Conservation (phyloP, 2,113 vertebrate species). For the Varanus salvator region DNA sequence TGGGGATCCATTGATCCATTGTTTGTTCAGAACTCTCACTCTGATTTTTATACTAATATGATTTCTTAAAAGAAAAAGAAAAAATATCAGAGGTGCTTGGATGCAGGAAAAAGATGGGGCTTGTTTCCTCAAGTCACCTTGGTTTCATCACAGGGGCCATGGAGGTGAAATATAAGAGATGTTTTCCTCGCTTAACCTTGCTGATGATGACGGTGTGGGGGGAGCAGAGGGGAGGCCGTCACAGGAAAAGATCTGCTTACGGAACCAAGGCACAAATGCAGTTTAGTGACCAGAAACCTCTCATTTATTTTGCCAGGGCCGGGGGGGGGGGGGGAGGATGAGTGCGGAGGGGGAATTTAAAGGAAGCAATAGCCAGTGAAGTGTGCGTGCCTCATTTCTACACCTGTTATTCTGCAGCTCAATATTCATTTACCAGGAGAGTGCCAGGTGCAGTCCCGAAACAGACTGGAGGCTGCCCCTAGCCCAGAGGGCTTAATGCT, state of each 20-base stretch:
- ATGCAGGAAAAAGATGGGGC: slow-evolving; percentile 1
- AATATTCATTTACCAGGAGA: background rate
- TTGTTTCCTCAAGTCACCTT: background rate
- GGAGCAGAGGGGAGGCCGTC: background rate
- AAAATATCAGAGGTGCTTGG: background rate
- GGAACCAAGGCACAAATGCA: rapidly evolving
- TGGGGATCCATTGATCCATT: slow-evolving; percentile 71
- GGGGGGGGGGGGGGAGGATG: background rate
- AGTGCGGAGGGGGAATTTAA: background rate
- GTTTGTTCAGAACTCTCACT: slow-evolving; percentile 58
- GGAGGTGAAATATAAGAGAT: background rate
- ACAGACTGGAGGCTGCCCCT: background rate
- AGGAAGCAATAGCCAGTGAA: background rate
- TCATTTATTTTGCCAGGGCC: background rate
- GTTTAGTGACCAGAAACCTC: background rate
- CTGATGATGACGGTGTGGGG: background rate
- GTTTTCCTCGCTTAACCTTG: background rate
- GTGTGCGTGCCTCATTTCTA: background rate
- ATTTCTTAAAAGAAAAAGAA: background rate
- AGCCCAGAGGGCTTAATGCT: background rate
- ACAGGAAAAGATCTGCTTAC: background rate
- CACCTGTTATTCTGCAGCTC: rapidly evolving
- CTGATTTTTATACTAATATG: slow-evolving; percentile 21
- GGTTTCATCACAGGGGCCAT: background rate
- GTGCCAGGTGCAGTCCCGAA: background rate